Evolutionary conservation across 2,113 vertebrate species (phyloP), one percentile per base, ranked within the genome.

Genomic region (Callipepla californica): DNA sequence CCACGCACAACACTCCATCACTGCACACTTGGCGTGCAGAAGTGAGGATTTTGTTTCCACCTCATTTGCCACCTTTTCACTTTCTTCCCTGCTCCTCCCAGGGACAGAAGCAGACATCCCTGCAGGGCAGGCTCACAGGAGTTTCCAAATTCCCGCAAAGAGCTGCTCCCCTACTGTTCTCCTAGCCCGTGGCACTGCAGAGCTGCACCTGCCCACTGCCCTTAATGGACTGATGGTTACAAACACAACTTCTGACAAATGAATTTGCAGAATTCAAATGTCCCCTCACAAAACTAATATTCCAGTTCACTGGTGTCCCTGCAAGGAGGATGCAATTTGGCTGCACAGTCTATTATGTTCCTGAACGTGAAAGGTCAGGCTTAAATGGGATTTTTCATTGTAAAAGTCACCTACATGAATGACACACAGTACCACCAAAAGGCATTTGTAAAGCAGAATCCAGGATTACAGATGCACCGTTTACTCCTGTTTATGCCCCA

Each of bases 341-440:
- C 95, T 96, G 92, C 80, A 96, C 84, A 97, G 68, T 96, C 94
- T 97, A 91, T 96, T 96, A 97, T 80, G 77, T 90, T 75, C 95
- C 84, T 93, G 89, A 95, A 94, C 78, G n/a, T 95, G 95, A 98
- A 97, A 97, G 96, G 94, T 97, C 79, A 94, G 91, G 89, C 86
- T 96, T 92, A 96, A 95, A 97, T 94, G 86, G 86, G 94, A 97
- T 95, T 96, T 96, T 95, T 97, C 94, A 80, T 72, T 95, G 91
- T 92, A 97, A 97, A 98, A 96, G 93, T 96, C 95, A 97, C 89
- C 95, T 97, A 75, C 93, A 72, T 92, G 92, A 97, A 67, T 94
- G 92, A 91, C 94, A 95, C 73, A 53, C 59, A 47, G 83, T 78
- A 89, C 87, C 81, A 90, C 73, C 95, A 96, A 87, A 21, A 85